Conservation (phyloP, 2,888 invertebrate species). For the Hypena proboscidalis region DNA sequence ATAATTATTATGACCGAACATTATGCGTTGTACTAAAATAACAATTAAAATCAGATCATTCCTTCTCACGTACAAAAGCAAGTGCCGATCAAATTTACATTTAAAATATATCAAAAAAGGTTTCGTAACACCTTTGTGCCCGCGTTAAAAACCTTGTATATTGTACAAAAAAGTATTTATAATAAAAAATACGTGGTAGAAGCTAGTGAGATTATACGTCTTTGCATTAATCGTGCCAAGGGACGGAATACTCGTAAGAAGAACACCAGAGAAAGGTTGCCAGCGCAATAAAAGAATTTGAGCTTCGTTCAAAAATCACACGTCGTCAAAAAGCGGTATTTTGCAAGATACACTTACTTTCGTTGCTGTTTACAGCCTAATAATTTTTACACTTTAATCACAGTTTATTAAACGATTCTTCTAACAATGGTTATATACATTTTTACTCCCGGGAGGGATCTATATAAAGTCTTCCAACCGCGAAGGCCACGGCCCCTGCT, state of each 20-base stretch:
- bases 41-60: constrained; percentile 54
- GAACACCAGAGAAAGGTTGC: constrained; percentile 37
- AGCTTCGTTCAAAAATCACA: constrained; percentile 35
- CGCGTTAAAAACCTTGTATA: constrained; percentile 49
- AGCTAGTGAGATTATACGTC: constrained; percentile 64
- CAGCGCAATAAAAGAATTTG: constrained; percentile 33
- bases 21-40: constrained; percentile 68
- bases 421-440: constrained; percentile 66
- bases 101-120: constrained; percentile 42
- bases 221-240: constrained; percentile 67
- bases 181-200: constrained; percentile 54
- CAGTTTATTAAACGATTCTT: constrained; percentile 58
- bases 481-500: constrained; percentile 41
- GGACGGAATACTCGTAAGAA: constrained; percentile 67
- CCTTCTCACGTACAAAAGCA: constrained; percentile 38
- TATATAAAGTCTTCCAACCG: constrained; percentile 62
- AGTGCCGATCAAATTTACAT: constrained; percentile 39
- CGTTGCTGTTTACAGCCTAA: constrained; percentile 80
- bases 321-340: constrained; percentile 31
- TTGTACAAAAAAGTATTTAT: constrained; percentile 53
- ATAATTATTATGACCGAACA: constrained; percentile 80
- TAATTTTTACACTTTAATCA: constrained; percentile 68
- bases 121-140: constrained; percentile 52
- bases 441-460: constrained; percentile 66
- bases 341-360: constrained; percentile 48